Conservation (phyloP, 2,797 vertebrate genomes). For the Scolopax rusticola region DNA sequence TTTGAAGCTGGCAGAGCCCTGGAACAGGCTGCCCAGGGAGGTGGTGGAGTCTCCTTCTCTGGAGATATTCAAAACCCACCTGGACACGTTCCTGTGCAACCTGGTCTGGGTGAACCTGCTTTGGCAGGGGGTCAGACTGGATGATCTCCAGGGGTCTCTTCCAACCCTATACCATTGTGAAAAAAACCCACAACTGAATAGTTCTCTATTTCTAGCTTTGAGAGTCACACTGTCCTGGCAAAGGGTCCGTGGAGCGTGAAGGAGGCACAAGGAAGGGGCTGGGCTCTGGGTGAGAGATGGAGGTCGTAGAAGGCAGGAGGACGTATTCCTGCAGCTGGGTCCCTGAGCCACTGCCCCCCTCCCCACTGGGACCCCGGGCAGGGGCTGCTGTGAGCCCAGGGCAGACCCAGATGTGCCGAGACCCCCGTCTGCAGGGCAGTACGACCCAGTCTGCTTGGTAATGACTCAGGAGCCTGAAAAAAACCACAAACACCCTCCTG, state of each 20-base stretch:
- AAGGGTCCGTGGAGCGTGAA: neutral
- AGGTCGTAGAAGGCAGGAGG: neutral
- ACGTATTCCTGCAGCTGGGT: fast-evolving
- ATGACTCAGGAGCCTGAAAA: neutral
- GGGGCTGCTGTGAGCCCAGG: fast-evolving
- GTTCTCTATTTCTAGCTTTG: neutral
- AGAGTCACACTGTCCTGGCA: neutral
- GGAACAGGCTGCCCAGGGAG: neutral
- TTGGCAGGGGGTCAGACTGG: neutral
- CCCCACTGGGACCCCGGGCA: fast-evolving
- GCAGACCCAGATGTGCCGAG: neutral
- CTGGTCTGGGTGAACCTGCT: neutral
- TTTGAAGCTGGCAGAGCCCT: neutral
- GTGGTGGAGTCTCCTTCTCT: neutral
- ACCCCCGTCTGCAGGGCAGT: neutral
- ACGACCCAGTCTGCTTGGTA: neutral
- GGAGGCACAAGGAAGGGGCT: neutral
- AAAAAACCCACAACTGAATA: fast-evolving
- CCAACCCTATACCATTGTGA: neutral
- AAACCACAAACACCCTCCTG: neutral
- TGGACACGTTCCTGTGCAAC: neutral
- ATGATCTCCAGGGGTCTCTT: neutral
- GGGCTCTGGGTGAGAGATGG: neutral
- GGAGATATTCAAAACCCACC: neutral
- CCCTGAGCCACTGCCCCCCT: neutral